Conservation (phyloP, 1,140 invertebrate genomes). For the Diprion similis region DNA sequence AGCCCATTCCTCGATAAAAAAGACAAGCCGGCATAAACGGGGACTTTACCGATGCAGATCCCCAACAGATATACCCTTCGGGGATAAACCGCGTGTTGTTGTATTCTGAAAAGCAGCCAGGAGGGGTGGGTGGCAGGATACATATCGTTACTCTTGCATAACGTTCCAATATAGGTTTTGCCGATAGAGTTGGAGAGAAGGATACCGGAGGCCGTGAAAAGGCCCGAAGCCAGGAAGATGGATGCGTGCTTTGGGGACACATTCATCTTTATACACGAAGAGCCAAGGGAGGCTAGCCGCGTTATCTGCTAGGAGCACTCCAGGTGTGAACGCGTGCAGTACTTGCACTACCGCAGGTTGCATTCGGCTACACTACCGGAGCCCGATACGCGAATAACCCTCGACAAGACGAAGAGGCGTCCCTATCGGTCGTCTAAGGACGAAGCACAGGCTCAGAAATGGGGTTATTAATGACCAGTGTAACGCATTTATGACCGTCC, state of each 20-base stretch:
- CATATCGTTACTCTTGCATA: no score
- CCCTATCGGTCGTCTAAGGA: conserved; percentile 8
- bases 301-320: conserved; percentile 20
- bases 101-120: no score
- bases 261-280: conserved; percentile 33
- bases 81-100: no score
- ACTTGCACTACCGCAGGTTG: not conserved
- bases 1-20: no score
- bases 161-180: no score
- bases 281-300: conserved; percentile 14
- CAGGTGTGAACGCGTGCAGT: conserved; percentile 23
- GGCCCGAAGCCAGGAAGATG: not conserved
- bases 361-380: not conserved
- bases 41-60: no score
- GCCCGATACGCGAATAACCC: not conserved
- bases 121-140: not conserved
- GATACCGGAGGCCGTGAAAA: no score
- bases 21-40: no score
- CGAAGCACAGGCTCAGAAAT: conserved; percentile 11
- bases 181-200: no score
- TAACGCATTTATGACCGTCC: conserved; percentile 39
- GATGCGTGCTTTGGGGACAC: conserved; percentile 34
- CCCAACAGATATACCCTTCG: no score
- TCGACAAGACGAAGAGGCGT: not conserved
- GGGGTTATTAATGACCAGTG: conserved; percentile 31